Conservation (phyloP, 2,888 invertebrate genomes). For the Thalpophila matura region DNA sequence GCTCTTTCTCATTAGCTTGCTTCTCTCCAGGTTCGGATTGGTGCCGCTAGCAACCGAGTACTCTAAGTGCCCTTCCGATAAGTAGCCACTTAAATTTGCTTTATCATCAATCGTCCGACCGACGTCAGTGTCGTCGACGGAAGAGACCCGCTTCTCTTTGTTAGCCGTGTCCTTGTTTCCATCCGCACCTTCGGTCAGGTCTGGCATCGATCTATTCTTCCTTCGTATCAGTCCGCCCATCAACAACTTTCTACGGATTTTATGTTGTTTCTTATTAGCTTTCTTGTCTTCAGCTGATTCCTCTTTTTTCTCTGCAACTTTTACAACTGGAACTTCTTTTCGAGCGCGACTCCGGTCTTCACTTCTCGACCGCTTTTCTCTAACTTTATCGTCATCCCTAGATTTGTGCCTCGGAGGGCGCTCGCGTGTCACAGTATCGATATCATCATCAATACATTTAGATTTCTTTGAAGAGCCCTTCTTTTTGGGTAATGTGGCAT, state of each 20-base stretch:
- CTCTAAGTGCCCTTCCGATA: slow-evolving; percentile 97
- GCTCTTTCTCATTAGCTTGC: slow-evolving; percentile 96
- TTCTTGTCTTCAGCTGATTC: slow-evolving; percentile 93
- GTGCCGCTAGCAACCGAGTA: slow-evolving; percentile 92
- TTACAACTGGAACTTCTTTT: slow-evolving; percentile 93
- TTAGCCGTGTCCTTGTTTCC: slow-evolving; percentile 83
- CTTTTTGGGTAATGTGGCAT: slow-evolving; percentile 97
- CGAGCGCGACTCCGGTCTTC: slow-evolving; percentile 95
- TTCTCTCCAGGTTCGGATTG: slow-evolving; percentile 96
- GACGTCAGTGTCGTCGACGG: slow-evolving; percentile 94
- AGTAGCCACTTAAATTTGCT: slow-evolving; percentile 93
- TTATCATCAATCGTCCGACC: slow-evolving; percentile 92
- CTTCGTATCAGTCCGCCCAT: slow-evolving; percentile 97
- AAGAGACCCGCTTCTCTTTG: slow-evolving; percentile 85
- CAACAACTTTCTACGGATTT: slow-evolving; percentile 95
- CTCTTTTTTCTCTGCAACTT: slow-evolving; percentile 90
- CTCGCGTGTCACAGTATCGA: slow-evolving; percentile 93
- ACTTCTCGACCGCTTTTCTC: slow-evolving; percentile 95
- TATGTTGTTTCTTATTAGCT: slow-evolving; percentile 96
- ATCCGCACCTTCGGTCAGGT: slow-evolving; percentile 95
- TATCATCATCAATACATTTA: slow-evolving; percentile 93
- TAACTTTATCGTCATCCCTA: slow-evolving; percentile 93
- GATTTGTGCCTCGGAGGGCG: slow-evolving; percentile 93
- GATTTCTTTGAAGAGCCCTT: slow-evolving; percentile 93
- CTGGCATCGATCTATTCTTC: slow-evolving; percentile 98